Percentiles rank a stretch among this genome's conserved stretches.
phyloP scores from a whole-genome alignment of 2,797 vertebrate genomes.

The Betta splendens region DNA sequence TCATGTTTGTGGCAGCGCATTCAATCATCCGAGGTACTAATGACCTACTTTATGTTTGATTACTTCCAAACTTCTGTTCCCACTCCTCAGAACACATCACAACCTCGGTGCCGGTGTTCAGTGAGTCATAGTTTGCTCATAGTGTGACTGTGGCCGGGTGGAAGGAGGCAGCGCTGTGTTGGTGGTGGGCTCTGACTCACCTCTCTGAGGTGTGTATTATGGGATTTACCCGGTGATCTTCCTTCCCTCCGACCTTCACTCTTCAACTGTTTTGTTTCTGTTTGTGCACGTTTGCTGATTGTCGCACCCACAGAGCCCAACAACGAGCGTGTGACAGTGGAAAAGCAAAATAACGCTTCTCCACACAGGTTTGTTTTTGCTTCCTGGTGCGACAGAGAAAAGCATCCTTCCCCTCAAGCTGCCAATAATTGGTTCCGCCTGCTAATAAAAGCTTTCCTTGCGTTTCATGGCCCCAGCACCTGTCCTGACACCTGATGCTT shows the following conservation, averaged over 20 bases:
- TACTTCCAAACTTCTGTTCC: slow-evolving; percentile 18
- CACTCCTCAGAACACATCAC: slow-evolving; percentile 8
- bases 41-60: slow-evolving; percentile 36
- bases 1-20: slow-evolving; percentile 14
- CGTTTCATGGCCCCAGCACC: slow-evolving; percentile 57
- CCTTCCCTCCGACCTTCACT: background rate
- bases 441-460: slow-evolving; percentile 56
- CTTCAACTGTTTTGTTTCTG: background rate
- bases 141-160: too few species aligned
- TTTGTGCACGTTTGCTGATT: background rate
- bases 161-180: too few species aligned
- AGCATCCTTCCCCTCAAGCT: slow-evolving; percentile 30
- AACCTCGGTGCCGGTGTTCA: slow-evolving; percentile 31
- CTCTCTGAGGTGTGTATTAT: too few species aligned
- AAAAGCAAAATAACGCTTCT: slow-evolving; percentile 6
- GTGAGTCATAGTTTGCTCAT: too few species aligned
- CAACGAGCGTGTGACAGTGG: slow-evolving; percentile 28
- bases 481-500: slow-evolving; percentile 54
- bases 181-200: too few species aligned
- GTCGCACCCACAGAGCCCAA: background rate
- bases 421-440: slow-evolving; percentile 60
- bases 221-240: background rate
- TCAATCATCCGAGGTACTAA: slow-evolving; percentile 31
- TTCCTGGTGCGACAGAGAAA: slow-evolving; percentile 54
- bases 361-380: slow-evolving; percentile 22